Conservation (phyloP, 2,888 invertebrate species). For the Heteromurus nitidus region DNA sequence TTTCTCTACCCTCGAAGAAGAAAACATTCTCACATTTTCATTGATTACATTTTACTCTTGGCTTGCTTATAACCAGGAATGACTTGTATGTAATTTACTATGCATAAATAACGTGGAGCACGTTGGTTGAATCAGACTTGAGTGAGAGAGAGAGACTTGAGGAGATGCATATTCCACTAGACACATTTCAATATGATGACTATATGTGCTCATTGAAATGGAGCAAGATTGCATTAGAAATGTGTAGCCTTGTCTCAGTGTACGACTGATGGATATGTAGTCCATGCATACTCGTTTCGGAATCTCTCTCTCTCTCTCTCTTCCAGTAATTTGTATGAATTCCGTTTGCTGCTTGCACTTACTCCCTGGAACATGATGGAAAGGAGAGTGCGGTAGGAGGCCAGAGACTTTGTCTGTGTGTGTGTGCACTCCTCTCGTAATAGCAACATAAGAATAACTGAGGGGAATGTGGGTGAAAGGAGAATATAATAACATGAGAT, state of each 20-base stretch:
- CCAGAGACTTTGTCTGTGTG: background rate
- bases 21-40: constrained; percentile 12
- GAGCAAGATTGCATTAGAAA: background rate
- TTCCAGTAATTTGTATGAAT: constrained; percentile 51
- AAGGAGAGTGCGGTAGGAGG: background rate
- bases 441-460: background rate
- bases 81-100: too few relatives aligned
- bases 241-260: too few relatives aligned
- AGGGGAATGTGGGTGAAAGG: constrained; percentile 27
- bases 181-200: background rate
- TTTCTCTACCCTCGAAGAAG: background rate
- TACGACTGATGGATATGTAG: background rate
- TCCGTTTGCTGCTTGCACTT: constrained; percentile 54
- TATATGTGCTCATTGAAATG: constrained; percentile 10
- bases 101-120: too few relatives aligned
- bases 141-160: too few relatives aligned
- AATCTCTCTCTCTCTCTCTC: too few relatives aligned
- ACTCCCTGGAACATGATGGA: background rate
- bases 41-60: constrained; percentile 40
- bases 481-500: constrained; percentile 46
- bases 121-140: too few relatives aligned
- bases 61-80: background rate
- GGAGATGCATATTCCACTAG: too few relatives aligned
- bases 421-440: background rate
- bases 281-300: too few relatives aligned